A percentile compares a stretch with the other conserved stretches of the same genome.
These are phyloP conservation scores for Scaptomyza tumidula DNA, from an alignment of 2,888 invertebrate genomes.

Conservation along the genomic window DNA sequence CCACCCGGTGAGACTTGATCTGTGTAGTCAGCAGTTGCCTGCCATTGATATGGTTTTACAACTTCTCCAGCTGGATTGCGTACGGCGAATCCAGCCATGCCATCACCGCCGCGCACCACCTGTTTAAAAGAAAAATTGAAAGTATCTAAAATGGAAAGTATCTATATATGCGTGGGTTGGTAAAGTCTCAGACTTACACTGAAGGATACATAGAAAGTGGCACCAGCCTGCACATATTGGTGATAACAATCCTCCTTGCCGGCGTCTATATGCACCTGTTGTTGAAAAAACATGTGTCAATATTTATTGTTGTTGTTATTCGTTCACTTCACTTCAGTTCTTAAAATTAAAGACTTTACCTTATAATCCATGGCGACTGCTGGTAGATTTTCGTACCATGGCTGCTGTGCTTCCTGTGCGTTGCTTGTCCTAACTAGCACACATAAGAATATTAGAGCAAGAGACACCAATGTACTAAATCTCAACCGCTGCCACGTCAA, in stretches of 20 bases:
- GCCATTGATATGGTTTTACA: constrained; percentile 96
- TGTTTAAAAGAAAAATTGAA: constrained; percentile 78
- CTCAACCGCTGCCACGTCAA: constrained; percentile 83
- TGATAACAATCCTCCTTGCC: constrained; percentile 98
- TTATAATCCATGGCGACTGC: constrained; percentile 98
- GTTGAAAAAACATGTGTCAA: constrained; percentile 1
- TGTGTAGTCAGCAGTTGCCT: constrained; percentile 94
- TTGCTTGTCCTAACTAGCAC: constrained; percentile 46
- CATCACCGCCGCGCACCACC: constrained; percentile 97
- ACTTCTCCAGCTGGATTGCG: constrained; percentile 93
- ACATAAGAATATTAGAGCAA: constrained; percentile 51
- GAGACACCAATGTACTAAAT: constrained; percentile 52
- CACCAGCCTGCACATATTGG: constrained; percentile 96
- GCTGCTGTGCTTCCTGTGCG: constrained; percentile 86
- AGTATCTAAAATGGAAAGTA: neutral
- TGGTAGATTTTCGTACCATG: constrained; percentile 94
- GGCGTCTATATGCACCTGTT: constrained; percentile 92
- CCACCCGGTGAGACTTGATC: constrained; percentile 92
- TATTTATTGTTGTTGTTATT: constrained; percentile 20
- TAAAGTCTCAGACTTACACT: constrained; percentile 88
- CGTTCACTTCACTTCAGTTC: neutral
- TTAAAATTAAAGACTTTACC: constrained; percentile 78
- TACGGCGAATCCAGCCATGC: constrained; percentile 96
- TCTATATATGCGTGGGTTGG: neutral
- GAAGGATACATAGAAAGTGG: constrained; percentile 96